Base-by-base conservation (phyloP, 2,888 invertebrate genomes). In the Tipula helvola region DNA sequence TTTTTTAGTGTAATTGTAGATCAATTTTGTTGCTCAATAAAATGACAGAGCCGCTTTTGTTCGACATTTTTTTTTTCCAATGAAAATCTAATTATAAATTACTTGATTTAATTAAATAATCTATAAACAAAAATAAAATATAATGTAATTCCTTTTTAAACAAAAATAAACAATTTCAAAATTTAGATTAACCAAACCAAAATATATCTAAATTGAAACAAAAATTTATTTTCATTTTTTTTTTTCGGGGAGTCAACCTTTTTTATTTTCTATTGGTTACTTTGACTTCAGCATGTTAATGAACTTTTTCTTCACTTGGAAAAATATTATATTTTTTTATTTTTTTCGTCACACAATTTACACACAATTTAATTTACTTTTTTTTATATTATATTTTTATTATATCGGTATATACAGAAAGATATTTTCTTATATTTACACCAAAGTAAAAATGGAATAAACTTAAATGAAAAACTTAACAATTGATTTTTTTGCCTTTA, bases 231-330 rank as follows among this genome's bases (percentile, higher is more conserved):
- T 41, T 36, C 41, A 84, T 84, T 39, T 41, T 39, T 28, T n/a
- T 83, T 84, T 84, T 84, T 84, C 41, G 84, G 85, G 85, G 85
- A 85, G 85, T 85, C 85, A 85, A 85, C 85, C 85, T 85, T 85
- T 28, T 85, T 85, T 44, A 28, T 85, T 85, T 85, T 42, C 42
- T 85, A 85, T 85, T 85, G 39, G 39, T 85, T 85, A 85, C 42
- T 85, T 85, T 42, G 42, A 85, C 85, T 85, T 85, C 85, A 85
- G 42, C 85, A 85, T 85, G 85, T 85, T 85, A 85, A 85, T 85
- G 85, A 85, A 85, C 85, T 85, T 85, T 85, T 42, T 85, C 42
- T 85, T 85, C 42, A 85, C 42, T 85, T 85, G 18, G 42, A 85
- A 85, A 85, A 85, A 83, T 36, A 36, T 39, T 84, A 12, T 41